These are phyloP conservation scores for Scaptodrosophila lebanonensis DNA, from an alignment of 1,140 invertebrate species.

Conservation along the genomic window DNA sequence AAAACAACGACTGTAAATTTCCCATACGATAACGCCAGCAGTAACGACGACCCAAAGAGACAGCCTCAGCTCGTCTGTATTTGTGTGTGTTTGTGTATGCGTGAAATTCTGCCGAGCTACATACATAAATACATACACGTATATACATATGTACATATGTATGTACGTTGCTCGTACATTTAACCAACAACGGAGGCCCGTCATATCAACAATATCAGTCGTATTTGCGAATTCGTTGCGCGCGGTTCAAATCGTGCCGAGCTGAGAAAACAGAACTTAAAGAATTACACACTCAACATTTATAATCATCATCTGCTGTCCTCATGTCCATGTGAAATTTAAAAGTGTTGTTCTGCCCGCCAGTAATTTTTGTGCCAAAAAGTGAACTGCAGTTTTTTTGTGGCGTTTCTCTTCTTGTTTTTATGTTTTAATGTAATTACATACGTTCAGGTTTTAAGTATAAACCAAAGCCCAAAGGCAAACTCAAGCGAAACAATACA, in stretches of 20 bases:
- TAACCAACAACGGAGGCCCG: constrained; percentile 59
- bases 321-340: constrained; percentile 39
- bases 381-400: constrained; percentile 51
- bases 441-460: constrained; percentile 39
- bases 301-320: too few relatives aligned
- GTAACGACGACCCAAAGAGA: constrained; percentile 11
- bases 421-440: constrained; percentile 62
- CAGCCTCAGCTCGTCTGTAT: constrained; percentile 21
- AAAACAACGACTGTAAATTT: constrained; percentile 36
- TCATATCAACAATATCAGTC: constrained; percentile 72
- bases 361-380: constrained; percentile 7
- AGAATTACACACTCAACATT: too few relatives aligned
- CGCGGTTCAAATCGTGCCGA: constrained; percentile 39
- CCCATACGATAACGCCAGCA: constrained; percentile 21
- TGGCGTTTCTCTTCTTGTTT: constrained; percentile 14
- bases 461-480: constrained; percentile 13
- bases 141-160: too few relatives aligned
- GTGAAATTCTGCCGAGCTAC: constrained; percentile 49
- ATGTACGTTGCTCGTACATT: too few relatives aligned
- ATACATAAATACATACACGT: too few relatives aligned
- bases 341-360: constrained; percentile 22
- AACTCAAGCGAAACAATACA: constrained; percentile 11
- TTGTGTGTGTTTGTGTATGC: constrained; percentile 6
- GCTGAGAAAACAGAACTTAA: constrained; percentile 18
- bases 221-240: constrained; percentile 67